These are phyloP conservation scores for Neodontobutis hainanensis DNA, from an alignment of 2,113 vertebrate species.

Conservation along the genomic window DNA sequence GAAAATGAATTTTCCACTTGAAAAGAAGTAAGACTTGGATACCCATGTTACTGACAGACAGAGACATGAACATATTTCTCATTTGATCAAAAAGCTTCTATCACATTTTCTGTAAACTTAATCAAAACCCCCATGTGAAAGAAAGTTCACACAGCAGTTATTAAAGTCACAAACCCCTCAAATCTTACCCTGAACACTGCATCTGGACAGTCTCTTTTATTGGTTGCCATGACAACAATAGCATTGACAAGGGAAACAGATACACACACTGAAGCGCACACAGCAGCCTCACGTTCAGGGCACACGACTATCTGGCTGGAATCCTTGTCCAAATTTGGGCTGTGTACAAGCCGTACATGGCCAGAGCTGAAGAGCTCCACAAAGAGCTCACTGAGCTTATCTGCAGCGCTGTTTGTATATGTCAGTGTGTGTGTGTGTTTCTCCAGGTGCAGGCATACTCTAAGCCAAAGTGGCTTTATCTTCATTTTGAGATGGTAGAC, in stretches of 20 bases:
- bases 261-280: constrained; percentile 51
- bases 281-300: constrained; percentile 81
- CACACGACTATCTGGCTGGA: constrained; percentile 86
- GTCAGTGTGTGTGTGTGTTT: constrained; percentile 30
- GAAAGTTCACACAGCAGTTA: no score
- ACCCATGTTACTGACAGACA: no score
- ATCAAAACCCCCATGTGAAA: not conserved
- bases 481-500: not conserved
- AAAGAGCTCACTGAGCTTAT: constrained; percentile 74
- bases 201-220: constrained; percentile 39
- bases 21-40: no score
- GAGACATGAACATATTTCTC: no score
- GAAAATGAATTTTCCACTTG: no score
- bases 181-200: constrained; percentile 15
- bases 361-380: constrained; percentile 72
- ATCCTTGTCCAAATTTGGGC: constrained; percentile 91
- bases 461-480: constrained; percentile 11
- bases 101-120: no score
- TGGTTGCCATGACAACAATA: constrained; percentile 72
- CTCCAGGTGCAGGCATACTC: constrained; percentile 38
- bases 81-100: no score
- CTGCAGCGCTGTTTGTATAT: constrained; percentile 48
- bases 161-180: not conserved
- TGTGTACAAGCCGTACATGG: constrained; percentile 80
- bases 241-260: constrained; percentile 60